phyloP scores from a whole-genome alignment of 2,888 invertebrate genomes.

The Chymomyza amoena region DNA sequence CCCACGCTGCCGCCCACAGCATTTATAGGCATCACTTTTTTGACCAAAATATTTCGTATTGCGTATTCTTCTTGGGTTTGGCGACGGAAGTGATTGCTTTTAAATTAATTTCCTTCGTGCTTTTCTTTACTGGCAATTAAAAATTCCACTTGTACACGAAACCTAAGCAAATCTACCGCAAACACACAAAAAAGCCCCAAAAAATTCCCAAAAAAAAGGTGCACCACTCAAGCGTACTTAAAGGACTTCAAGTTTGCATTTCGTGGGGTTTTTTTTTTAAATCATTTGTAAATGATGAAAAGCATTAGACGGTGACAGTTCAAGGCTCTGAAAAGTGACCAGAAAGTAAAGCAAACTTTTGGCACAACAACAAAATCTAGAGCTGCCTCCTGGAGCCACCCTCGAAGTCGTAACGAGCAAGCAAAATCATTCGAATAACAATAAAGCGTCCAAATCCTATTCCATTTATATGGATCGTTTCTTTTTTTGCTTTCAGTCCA shows the following conservation, averaged over 20 bases:
- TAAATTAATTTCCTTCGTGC: slow-evolving; percentile 35
- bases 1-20: slow-evolving; percentile 6
- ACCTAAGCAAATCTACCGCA: neutral
- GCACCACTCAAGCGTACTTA: slow-evolving; percentile 64
- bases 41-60: neutral
- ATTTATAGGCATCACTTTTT: slow-evolving; percentile 29
- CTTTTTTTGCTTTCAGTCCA: slow-evolving; percentile 59
- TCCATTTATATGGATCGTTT: slow-evolving; percentile 62
- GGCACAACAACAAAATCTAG: neutral
- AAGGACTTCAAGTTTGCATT: slow-evolving; percentile 47
- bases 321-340: neutral
- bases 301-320: neutral
- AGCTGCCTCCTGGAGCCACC: neutral
- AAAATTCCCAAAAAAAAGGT: slow-evolving; percentile 11
- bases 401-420: neutral
- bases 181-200: neutral
- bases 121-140: slow-evolving; percentile 41
- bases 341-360: neutral
- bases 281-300: slow-evolving; percentile 41
- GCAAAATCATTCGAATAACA: neutral
- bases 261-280: slow-evolving; percentile 37
- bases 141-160: slow-evolving; percentile 23
- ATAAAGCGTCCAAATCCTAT: slow-evolving; percentile 48
- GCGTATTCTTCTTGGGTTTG: neutral
- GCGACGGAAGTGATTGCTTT: slow-evolving; percentile 41